Evolutionary conservation across 2,888 invertebrate species (phyloP).

Genomic region (Nemotelus pantherinus): DNA sequence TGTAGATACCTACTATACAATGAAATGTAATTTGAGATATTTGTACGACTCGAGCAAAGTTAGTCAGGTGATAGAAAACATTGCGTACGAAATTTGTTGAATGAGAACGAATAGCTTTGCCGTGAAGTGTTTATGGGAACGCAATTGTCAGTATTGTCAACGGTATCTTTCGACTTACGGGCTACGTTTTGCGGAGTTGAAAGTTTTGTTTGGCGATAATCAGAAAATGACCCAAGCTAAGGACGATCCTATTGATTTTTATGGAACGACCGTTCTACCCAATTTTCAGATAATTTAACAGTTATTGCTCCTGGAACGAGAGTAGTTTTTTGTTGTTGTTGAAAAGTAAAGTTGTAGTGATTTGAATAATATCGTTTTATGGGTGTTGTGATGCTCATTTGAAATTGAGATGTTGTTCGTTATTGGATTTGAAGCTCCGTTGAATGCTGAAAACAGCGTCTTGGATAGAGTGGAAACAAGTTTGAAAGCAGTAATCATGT

Average conservation of each 20-base stretch:
- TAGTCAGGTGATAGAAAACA: constrained; percentile 27
- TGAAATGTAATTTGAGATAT: constrained; percentile 5
- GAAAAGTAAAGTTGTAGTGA: no score
- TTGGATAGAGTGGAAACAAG: no score
- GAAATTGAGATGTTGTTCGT: no score
- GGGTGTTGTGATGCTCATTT: no score
- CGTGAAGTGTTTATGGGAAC: not conserved
- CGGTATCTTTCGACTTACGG: not conserved
- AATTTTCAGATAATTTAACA: no score
- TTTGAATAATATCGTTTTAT: no score
- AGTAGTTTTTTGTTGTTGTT: no score
- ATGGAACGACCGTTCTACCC: not conserved
- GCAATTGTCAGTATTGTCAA: not conserved
- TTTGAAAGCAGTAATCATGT: no score
- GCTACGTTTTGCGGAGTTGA: not conserved
- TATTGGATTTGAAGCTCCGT: no score
- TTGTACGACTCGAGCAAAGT: not conserved
- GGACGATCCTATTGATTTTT: constrained; percentile 1
- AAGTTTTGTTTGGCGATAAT: constrained; percentile 16
- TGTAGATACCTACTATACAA: not conserved
- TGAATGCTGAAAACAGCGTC: no score
- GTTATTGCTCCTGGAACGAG: no score
- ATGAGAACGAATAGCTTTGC: not conserved
- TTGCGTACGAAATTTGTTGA: not conserved
- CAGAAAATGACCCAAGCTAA: constrained; percentile 8